Evolutionary conservation across 2,113 vertebrate species (phyloP), one percentile per base, ranked within the genome.

Genomic region (Microcebus jonahi): DNA sequence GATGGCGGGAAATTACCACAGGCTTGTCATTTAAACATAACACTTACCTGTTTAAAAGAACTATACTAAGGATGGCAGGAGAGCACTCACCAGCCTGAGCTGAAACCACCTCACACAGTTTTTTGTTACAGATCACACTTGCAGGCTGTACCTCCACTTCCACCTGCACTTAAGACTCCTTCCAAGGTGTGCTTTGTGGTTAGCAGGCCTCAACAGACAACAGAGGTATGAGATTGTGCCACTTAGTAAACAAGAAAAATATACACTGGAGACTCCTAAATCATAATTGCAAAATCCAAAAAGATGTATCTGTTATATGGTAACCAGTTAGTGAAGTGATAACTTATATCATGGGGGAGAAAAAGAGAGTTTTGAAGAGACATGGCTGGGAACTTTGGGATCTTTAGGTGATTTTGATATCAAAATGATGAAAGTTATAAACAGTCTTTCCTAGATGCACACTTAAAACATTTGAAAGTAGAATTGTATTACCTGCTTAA

Each of bases 271-370:
- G 57, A 39, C 3, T 48, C 48, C 23, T 59, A 89, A 73, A 50
- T 91, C 42, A 21, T 57, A 57, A 57, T 57, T 94, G 23, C 50
- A 71, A 73, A 96, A 36, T 83, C 21, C 6, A n/a, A 63, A 95
- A 86, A 57, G 34, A 31, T 10, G 61, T 82, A 48, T 55, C 36
- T 71, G 53, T 45, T 14, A 59, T 21, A n/a, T 71, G 3, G 20
- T 70, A 48, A 71, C 20, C n/a, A n/a, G 10, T 71, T 1, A 91
- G 20, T 42, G 20, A 82, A 42, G 57, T 42, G 13, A 34, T 71
- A 48, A 71, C 21, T 82, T 59, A 14, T 2, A 10, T 29, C 13
- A 59, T 15, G 0, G 50, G 25, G 27, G 0, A 23, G n/a, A 23
- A 7, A 91, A 39, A 25, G 50, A 42, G 12, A 80, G 13, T 45